phyloP scores from a whole-genome alignment of 1,140 invertebrate species.

The Drosophila lowei region DNA sequence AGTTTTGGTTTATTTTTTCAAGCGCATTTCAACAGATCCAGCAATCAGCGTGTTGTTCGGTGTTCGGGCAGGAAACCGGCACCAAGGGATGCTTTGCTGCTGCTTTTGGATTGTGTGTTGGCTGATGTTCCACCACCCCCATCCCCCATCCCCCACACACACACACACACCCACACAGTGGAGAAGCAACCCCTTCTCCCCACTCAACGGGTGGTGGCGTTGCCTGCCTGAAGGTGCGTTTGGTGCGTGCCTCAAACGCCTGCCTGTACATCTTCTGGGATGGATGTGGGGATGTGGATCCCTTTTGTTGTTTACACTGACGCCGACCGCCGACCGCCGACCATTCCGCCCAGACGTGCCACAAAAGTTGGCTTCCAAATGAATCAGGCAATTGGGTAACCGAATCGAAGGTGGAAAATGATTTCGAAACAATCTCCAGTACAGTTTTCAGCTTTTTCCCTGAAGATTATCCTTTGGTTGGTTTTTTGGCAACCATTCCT shows the following conservation, averaged over 20 bases:
- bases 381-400: conserved; percentile 20
- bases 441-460: not conserved
- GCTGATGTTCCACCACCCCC: conserved; percentile 51
- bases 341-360: conserved; percentile 36
- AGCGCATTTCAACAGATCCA: conserved; percentile 79
- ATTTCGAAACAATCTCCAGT: conserved; percentile 19
- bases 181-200: not conserved
- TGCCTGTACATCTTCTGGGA: not conserved
- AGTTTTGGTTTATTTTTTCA: conserved; percentile 79
- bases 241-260: conserved; percentile 44
- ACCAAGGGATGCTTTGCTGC: conserved; percentile 52
- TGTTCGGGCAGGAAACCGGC: conserved; percentile 68
- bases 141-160: not conserved
- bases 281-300: conserved; percentile 3
- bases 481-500: not conserved
- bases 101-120: conserved; percentile 19
- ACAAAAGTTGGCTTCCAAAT: conserved; percentile 52
- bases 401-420: conserved; percentile 29
- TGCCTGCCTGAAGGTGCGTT: conserved; percentile 27
- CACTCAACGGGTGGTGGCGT: conserved; percentile 58
- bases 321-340: conserved; percentile 34
- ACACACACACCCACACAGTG: not conserved
- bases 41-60: conserved; percentile 70
- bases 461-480: not conserved
- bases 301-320: conserved; percentile 64